Evolutionary conservation across 2,797 vertebrate genomes (phyloP).

Genomic region (Catostomus latipinnis): DNA sequence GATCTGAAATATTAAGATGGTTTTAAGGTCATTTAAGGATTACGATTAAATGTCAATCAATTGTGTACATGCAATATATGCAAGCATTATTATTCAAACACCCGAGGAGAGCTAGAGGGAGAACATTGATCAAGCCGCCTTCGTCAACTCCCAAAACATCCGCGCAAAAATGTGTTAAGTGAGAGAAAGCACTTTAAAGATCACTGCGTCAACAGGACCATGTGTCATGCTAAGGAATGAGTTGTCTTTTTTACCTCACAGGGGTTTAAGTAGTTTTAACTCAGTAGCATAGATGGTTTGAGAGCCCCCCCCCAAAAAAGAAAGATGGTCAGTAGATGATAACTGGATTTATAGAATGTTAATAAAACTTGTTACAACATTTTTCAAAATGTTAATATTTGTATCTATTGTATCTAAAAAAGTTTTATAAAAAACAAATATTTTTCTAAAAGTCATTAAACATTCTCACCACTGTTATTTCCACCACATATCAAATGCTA

Average conservation of each 20-base stretch:
- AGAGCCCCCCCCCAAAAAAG: background rate
- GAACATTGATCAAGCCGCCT: conserved; percentile 52
- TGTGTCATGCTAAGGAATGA: background rate
- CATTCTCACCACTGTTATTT: too few relatives aligned
- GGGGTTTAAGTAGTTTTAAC: conserved; percentile 24
- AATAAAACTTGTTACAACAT: too few relatives aligned
- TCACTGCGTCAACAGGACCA: conserved; percentile 34
- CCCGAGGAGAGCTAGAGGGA: conserved; percentile 39
- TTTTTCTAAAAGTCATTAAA: too few relatives aligned
- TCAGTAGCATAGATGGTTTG: background rate
- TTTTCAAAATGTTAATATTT: too few relatives aligned
- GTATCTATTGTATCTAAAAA: too few relatives aligned
- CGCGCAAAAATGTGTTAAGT: conserved; percentile 45
- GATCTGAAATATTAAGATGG: background rate
- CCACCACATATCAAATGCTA: too few relatives aligned
- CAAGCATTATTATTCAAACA: conserved; percentile 44
- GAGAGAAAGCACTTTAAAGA: conserved; percentile 54
- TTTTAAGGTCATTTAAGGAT: background rate
- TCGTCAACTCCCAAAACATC: conserved; percentile 53
- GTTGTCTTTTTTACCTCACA: conserved; percentile 20
- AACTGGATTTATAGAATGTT: too few relatives aligned
- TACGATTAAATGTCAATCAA: background rate
- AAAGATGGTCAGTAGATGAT: background rate
- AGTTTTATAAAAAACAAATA: too few relatives aligned
- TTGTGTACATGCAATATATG: background rate